Percentiles rank a stretch among this genome's conserved stretches.
These are phyloP conservation scores for Grallaria varia DNA, from an alignment of 2,113 vertebrate species.

Conservation along the genomic window DNA sequence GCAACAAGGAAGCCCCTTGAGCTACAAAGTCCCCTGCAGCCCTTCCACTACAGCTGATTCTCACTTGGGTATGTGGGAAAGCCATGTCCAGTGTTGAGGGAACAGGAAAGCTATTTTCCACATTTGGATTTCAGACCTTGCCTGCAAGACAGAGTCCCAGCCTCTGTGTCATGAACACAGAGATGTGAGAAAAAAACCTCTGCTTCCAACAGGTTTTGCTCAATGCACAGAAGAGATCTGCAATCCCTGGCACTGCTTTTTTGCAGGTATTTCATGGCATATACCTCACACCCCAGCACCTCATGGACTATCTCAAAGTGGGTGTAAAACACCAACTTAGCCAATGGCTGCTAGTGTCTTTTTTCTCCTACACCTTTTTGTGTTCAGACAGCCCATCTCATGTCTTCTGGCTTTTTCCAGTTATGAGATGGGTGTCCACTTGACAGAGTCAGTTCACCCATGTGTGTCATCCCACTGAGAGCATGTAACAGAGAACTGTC, in stretches of 20 bases:
- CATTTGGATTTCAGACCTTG: neutral
- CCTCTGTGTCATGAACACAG: neutral
- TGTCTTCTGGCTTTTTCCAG: neutral
- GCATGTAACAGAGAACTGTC: neutral
- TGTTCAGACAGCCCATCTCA: neutral
- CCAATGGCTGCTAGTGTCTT: neutral
- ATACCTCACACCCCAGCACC: rapidly evolving
- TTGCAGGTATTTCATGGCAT: neutral
- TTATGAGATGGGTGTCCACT: neutral
- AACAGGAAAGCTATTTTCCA: neutral
- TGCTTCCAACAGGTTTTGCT: neutral
- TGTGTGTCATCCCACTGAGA: neutral
- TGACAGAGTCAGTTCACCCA: neutral
- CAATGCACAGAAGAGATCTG: neutral
- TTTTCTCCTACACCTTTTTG: neutral
- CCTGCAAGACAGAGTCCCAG: neutral
- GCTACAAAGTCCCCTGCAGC: neutral
- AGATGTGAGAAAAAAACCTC: neutral
- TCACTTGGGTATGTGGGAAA: neutral
- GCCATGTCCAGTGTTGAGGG: no score
- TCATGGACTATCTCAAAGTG: neutral
- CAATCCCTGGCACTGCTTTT: neutral
- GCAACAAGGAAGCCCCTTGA: neutral
- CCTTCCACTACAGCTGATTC: neutral
- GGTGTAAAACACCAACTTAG: neutral